A percentile compares a stretch with the other conserved stretches of the same genome.
These are phyloP conservation scores for Mionectes macconnelli DNA, from an alignment of 2,113 vertebrate species.

Conservation along the genomic window DNA sequence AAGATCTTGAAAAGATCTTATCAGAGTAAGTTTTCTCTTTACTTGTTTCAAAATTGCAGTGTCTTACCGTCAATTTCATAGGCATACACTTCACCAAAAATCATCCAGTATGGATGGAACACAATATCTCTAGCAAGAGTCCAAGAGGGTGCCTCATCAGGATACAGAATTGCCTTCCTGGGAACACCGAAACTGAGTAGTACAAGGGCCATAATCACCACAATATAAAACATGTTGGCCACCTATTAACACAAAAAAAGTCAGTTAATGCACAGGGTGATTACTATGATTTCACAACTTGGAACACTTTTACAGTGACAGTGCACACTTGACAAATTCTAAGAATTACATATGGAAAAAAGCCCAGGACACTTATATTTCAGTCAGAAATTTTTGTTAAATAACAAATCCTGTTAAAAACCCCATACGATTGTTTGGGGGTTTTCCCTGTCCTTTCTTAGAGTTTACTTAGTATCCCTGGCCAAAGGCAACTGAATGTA, in stretches of 20 bases:
- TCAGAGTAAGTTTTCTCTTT: background rate
- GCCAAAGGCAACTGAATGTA: background rate
- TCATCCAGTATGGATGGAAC: conserved; percentile 99
- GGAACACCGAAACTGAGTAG: conserved; percentile 96
- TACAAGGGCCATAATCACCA: conserved; percentile 97
- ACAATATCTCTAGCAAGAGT: conserved; percentile 92
- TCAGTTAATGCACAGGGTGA: background rate
- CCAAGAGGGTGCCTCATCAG: conserved; percentile 88
- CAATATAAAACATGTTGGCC: conserved; percentile 99
- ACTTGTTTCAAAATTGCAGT: background rate
- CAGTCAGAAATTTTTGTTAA: background rate
- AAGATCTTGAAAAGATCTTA: background rate
- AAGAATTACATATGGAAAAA: background rate
- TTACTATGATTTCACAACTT: background rate
- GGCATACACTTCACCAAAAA: conserved; percentile 99
- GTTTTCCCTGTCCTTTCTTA: background rate
- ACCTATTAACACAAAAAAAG: conserved; percentile 78
- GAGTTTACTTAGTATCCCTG: background rate
- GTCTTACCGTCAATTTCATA: conserved; percentile 98
- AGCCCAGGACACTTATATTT: background rate
- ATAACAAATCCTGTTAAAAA: background rate
- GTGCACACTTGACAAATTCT: background rate
- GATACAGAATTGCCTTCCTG: conserved; percentile 95
- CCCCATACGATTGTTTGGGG: background rate
- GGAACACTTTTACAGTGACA: background rate